These are phyloP conservation scores for Gymnocypris eckloni DNA, from an alignment of 2,797 vertebrate species.

Conservation along the genomic window DNA sequence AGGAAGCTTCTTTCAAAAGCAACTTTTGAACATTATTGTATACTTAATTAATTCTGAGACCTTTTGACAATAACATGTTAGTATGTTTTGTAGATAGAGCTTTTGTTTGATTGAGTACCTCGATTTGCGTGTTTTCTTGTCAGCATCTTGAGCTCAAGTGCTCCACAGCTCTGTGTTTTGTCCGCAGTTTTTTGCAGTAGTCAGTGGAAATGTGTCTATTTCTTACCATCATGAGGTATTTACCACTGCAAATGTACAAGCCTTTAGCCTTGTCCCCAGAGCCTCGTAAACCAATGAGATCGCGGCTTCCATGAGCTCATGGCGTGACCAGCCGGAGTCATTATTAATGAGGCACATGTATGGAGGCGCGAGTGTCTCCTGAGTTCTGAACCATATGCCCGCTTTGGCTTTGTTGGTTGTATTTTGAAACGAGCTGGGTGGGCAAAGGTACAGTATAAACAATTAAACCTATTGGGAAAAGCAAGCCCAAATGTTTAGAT, in stretches of 20 bases:
- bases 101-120: not conserved
- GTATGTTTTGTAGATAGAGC: too few species aligned
- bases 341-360: conserved; percentile 32
- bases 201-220: conserved; percentile 40
- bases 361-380: not conserved
- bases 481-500: not conserved
- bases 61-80: not conserved
- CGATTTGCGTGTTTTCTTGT: conserved; percentile 1
- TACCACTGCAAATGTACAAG: conserved; percentile 25
- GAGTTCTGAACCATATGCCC: conserved; percentile 9
- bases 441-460: conserved; percentile 16
- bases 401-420: conserved; percentile 1
- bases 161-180: not conserved
- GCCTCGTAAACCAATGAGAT: conserved; percentile 53
- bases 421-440: conserved; percentile 18
- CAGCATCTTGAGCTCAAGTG: not conserved
- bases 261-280: conserved; percentile 32
- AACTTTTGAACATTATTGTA: not conserved
- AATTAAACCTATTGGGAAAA: not conserved
- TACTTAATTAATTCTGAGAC: not conserved
- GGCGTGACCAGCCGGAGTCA: conserved; percentile 24
- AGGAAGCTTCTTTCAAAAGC: not conserved
- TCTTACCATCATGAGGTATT: conserved; percentile 37
- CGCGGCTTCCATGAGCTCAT: conserved; percentile 58
- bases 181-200: conserved; percentile 2